Conservation (phyloP, 2,888 invertebrate genomes). For the Loripinus fragilis region DNA sequence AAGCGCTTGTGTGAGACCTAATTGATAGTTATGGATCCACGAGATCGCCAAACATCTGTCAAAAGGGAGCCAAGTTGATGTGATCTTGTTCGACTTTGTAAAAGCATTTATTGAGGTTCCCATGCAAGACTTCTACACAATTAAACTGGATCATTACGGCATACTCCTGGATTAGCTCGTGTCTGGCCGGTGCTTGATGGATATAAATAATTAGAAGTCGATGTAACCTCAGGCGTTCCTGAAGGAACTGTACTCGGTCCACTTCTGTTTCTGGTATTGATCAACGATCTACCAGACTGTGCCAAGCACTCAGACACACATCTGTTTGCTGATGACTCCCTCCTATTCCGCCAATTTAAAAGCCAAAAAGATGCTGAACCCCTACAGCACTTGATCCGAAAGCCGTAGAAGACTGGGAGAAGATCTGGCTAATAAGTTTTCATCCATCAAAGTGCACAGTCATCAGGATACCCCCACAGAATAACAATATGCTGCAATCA, state of each 20-base stretch:
- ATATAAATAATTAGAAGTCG: neutral
- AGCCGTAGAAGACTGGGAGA: neutral
- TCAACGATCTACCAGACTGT: neutral
- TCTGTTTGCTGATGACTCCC: neutral
- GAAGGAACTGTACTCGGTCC: no score
- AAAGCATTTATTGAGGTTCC: constrained; percentile 3
- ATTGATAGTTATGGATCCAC: constrained; percentile 2
- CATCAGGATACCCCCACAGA: no score
- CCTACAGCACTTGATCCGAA: neutral
- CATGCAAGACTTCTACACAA: neutral
- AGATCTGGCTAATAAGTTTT: neutral
- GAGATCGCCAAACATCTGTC: neutral
- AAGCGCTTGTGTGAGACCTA: no score
- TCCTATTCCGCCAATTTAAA: neutral
- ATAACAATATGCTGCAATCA: no score
- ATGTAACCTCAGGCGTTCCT: neutral
- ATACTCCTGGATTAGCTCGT: neutral
- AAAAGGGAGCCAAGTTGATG: neutral
- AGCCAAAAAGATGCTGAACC: neutral
- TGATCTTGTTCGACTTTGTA: neutral
- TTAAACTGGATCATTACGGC: neutral
- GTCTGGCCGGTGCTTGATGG: neutral
- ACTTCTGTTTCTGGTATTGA: neutral
- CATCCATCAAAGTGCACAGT: no score
- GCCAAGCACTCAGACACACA: neutral